These are phyloP conservation scores for Asobara japonica DNA, from an alignment of 1,140 invertebrate genomes.

Conservation along the genomic window DNA sequence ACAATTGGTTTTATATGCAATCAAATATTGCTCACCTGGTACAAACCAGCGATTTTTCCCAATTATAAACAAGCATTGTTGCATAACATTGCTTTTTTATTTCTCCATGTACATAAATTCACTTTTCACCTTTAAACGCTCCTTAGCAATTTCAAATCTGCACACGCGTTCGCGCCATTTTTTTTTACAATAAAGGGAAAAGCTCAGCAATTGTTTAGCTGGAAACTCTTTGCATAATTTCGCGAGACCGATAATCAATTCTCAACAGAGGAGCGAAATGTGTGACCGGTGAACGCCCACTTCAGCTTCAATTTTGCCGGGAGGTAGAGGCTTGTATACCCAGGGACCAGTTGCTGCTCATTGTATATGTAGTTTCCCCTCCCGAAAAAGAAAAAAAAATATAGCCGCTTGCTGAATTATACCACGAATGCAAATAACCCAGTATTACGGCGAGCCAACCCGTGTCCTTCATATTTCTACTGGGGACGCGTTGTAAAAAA, in stretches of 20 bases:
- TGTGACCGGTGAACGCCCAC: conserved; percentile 27
- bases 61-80: neutral
- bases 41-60: too few relatives aligned
- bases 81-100: neutral
- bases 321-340: neutral
- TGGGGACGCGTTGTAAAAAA: too few relatives aligned
- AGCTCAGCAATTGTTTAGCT: neutral
- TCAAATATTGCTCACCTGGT: too few relatives aligned
- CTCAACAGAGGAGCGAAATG: conserved; percentile 25
- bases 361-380: neutral
- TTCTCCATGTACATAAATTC: neutral
- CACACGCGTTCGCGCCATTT: too few relatives aligned
- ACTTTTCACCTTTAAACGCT: neutral
- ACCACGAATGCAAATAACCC: conserved; percentile 51
- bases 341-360: conserved; percentile 1
- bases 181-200: neutral
- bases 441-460: conserved; percentile 19
- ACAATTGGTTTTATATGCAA: too few relatives aligned
- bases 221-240: conserved; percentile 3
- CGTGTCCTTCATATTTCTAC: conserved; percentile 4
- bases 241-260: conserved; percentile 36
- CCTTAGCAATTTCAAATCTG: neutral
- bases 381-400: neutral
- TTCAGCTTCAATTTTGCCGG: conserved; percentile 2
- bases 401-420: conserved; percentile 49